These are phyloP conservation scores for Dioctria rufipes DNA, from an alignment of 2,888 invertebrate species.

Conservation along the genomic window DNA sequence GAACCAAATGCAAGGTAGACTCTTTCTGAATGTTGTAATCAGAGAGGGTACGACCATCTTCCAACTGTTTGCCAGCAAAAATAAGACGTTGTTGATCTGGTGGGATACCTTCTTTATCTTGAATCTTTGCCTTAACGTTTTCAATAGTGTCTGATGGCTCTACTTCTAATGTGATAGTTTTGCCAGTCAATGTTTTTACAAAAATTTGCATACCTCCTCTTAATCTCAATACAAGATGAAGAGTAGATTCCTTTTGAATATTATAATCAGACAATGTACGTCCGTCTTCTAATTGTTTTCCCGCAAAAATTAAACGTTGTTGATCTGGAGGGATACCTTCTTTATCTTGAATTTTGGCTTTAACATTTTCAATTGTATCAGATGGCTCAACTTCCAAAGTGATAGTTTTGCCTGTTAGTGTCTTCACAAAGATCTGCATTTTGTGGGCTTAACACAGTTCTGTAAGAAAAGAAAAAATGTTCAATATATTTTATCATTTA, in stretches of 20 bases:
- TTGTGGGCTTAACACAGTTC: neutral
- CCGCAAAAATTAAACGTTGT: conserved; percentile 62
- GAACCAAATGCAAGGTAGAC: too few species aligned
- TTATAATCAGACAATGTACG: conserved; percentile 62
- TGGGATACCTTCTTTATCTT: conserved; percentile 62
- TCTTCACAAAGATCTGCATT: conserved; percentile 73
- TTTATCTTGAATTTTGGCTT: too few species aligned
- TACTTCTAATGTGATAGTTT: conserved; percentile 63
- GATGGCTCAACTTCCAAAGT: conserved; percentile 55
- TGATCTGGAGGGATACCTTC: conserved; percentile 2
- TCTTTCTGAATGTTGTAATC: too few species aligned
- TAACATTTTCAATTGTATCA: too few species aligned
- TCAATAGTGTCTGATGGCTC: conserved; percentile 62
- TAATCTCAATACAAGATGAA: conserved; percentile 62
- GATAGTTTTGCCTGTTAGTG: conserved; percentile 64
- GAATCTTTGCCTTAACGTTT: conserved; percentile 65
- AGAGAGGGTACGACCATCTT: conserved; percentile 64
- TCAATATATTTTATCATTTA: too few species aligned
- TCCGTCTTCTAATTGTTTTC: conserved; percentile 61
- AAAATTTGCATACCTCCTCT: conserved; percentile 66
- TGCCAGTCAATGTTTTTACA: conserved; percentile 65
- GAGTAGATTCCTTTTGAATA: conserved; percentile 62
- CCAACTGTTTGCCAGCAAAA: conserved; percentile 65
- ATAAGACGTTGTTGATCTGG: conserved; percentile 28
- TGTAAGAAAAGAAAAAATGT: conserved; percentile 3